Evolutionary conservation across 2,888 invertebrate species (phyloP).

Genomic region (Rhagophthalmus giganteus): DNA sequence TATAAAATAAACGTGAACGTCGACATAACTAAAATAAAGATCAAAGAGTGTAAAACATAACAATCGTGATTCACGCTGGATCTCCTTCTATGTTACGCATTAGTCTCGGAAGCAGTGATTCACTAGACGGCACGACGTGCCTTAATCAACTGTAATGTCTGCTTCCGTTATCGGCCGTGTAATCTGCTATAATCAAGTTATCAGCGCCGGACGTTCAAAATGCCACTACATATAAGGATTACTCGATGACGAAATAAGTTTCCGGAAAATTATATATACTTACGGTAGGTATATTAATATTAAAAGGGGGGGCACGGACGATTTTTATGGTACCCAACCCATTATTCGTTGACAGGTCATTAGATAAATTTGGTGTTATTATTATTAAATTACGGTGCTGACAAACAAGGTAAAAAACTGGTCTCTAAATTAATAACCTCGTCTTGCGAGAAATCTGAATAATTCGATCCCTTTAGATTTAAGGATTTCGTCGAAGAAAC

Average conservation of each 20-base stretch:
- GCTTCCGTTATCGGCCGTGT: constrained; percentile 38
- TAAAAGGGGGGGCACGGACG: not conserved
- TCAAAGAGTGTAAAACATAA: constrained; percentile 17
- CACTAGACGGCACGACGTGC: constrained; percentile 30
- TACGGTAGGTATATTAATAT: too few species aligned
- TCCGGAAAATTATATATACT: not conserved
- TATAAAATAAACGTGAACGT: not conserved
- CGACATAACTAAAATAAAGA: constrained; percentile 11
- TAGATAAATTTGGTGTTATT: not conserved
- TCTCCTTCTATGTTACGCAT: constrained; percentile 21
- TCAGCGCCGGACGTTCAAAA: constrained; percentile 32
- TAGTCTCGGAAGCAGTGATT: constrained; percentile 26
- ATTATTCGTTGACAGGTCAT: not conserved
- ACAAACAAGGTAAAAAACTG: not conserved
- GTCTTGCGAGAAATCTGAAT: too few species aligned
- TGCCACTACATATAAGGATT: not conserved
- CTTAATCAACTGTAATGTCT: constrained; percentile 38
- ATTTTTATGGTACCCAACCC: not conserved
- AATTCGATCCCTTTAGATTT: constrained; percentile 1
- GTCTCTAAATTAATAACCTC: not conserved
- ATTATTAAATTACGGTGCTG: not conserved
- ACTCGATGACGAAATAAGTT: not conserved
- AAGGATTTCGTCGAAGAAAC: too few species aligned
- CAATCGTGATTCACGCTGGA: constrained; percentile 19
- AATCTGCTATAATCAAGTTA: constrained; percentile 39